Base-by-base conservation (phyloP, 2,888 invertebrate genomes). In the Lymantria dispar region DNA sequence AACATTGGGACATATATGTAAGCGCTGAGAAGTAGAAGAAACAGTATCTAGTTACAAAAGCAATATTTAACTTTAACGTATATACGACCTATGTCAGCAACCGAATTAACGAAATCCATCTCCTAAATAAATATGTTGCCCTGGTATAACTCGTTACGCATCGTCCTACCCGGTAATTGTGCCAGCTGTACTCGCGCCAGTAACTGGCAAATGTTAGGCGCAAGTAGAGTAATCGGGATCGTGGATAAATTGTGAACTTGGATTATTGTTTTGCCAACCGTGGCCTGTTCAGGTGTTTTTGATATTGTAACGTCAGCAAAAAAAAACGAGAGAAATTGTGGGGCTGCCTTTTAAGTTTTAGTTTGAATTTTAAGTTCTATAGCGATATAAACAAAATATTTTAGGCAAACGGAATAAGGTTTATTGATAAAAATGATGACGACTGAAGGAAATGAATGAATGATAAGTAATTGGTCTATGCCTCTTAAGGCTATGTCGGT, bases 181-280 rank as follows among this genome's bases (percentile, higher is more conserved):
- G 31, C 30, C 8, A 30, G 42, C 42, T 30, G 40, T 45, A 45
- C 52, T 50, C 43, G 43, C 45, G 48, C 52, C 30, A 33, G 42
- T 38, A n/a, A 41, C 48, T 43, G 30, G 45, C 47, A 43, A 44
- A 42, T 33, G 69, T 71, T 58, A 64, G 70, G 75, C 71, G 73
- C 79, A 72, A 74, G 36, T 47, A 12, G 47, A 45, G 75, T 80
- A 76, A 72, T 75, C 68, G 74, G 76, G 69, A 70, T 70, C 72
- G 72, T 58, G 68, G 71, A 70, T 68, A 70, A 70, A 74, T 66
- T 70, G 59, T 63, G 48, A 70, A 70, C 78, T 82, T 70, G 64
- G 80, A 77, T 78, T 81, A 82, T 83, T 85, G 84, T 84, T 83
- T 80, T 72, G 70, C 71, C 70, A 64, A 70, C 70, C 74, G 72